Base-by-base conservation (phyloP, 2,888 invertebrate species). In the Cerastis leucographa region DNA sequence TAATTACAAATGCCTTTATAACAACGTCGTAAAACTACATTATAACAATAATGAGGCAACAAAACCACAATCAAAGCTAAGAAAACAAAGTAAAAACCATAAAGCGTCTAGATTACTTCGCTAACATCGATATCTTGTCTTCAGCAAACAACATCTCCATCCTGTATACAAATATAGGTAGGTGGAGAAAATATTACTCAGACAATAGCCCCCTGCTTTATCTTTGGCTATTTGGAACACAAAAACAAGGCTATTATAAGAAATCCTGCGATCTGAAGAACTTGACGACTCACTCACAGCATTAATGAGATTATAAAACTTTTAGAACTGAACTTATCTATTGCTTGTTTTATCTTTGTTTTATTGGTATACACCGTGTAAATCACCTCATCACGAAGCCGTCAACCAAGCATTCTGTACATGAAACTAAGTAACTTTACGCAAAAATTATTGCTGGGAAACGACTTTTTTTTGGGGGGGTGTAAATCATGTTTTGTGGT, bases 301-400 rank as follows among this genome's bases (percentile, higher is more conserved):
- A 93, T 94, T 95, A 94, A 94, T 94, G 92, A 94, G 90, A 93
- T 93, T 92, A 92, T 95, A 94, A 94, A 95, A 94, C 89, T 94
- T 94, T 93, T 91, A 92, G 89, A 89, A 85, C 85, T 76, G 69
- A 85, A 86, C 89, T 88, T 90, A 85, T 88, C 89, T 89, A 90
- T 90, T 83, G 77, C 59, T 74, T 72, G 74, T 74, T 81, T 83
- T 80, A 85, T 81, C 67, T 59, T 85, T 71, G 78, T 85, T 88
- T 87, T 84, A 85, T 86, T 75, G 64, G 68, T 74, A 74, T 85
- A n/a, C n/a, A n/a, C n/a, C n/a, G n/a, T n/a, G n/a, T n/a, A n/a
- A n/a, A n/a, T n/a, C n/a, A n/a, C n/a, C n/a, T n/a, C n/a, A n/a
- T n/a, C n/a, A n/a, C n/a, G n/a, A n/a, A n/a, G n/a, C n/a, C n/a